A percentile compares a stretch with the other conserved stretches of the same genome.
Evolutionary conservation across 1,140 invertebrate species (phyloP).

Genomic region (Drosophila insularis): DNA sequence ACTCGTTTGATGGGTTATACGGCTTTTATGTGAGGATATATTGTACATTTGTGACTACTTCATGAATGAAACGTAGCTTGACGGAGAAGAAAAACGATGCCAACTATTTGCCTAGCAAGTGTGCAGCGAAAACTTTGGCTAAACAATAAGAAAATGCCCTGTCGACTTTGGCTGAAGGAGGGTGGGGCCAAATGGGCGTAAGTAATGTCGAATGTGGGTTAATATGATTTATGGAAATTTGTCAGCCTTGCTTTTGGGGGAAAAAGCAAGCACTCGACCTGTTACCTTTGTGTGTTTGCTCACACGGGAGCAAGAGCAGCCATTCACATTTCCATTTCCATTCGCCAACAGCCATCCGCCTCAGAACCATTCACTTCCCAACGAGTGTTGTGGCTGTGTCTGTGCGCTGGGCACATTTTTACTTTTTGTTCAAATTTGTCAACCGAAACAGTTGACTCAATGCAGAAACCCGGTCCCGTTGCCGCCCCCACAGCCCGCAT

Average conservation of each 20-base stretch:
- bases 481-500: conserved; percentile 42
- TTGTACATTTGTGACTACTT: neutral
- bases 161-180: neutral
- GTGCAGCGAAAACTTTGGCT: conserved; percentile 48
- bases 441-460: conserved; percentile 71
- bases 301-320: conserved; percentile 38
- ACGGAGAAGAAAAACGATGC: conserved; percentile 30
- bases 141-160: conserved; percentile 26
- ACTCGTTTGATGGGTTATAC: neutral
- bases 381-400: conserved; percentile 28
- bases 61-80: conserved; percentile 21
- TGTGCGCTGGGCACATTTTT: conserved; percentile 48
- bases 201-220: conserved; percentile 65
- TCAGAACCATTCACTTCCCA: too few species aligned
- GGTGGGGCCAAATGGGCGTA: neutral
- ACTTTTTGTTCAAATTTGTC: conserved; percentile 63
- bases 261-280: conserved; percentile 41
- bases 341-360: conserved; percentile 14
- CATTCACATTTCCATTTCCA: conserved; percentile 39
- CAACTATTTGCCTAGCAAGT: conserved; percentile 33
- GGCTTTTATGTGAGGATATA: conserved; percentile 12
- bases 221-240: conserved; percentile 73
- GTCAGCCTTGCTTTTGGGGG: conserved; percentile 57
- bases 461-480: conserved; percentile 31
- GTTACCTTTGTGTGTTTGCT: conserved; percentile 49